phyloP scores from a whole-genome alignment of 1,140 invertebrate genomes.

The Pseudomyrmex flavicornis region DNA sequence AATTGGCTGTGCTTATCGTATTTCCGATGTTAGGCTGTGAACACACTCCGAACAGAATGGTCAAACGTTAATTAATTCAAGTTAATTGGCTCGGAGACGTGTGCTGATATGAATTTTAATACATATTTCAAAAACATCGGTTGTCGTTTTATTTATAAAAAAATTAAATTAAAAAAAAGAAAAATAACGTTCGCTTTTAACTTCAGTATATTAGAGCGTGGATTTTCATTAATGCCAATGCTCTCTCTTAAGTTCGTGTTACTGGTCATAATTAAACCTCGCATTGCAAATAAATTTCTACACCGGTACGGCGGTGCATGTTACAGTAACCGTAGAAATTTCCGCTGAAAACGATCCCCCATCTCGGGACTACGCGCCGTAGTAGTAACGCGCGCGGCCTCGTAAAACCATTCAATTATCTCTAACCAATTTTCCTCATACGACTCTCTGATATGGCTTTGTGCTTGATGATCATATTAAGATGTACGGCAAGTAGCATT shows the following conservation, averaged over 20 bases:
- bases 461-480: slow-evolving; percentile 43
- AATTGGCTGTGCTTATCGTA: neutral
- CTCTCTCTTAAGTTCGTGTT: slow-evolving; percentile 54
- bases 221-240: slow-evolving; percentile 20
- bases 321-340: slow-evolving; percentile 44
- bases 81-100: neutral
- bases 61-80: neutral
- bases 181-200: neutral
- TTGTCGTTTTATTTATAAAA: neutral
- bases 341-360: slow-evolving; percentile 14
- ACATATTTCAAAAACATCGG: neutral
- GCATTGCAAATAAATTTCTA: slow-evolving; percentile 44
- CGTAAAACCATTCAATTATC: slow-evolving; percentile 54
- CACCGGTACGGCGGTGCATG: neutral
- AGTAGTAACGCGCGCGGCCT: neutral
- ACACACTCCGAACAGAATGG: no score
- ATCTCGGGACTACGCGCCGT: neutral
- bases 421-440: slow-evolving; percentile 47
- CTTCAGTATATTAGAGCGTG: neutral
- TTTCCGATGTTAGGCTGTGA: neutral
- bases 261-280: slow-evolving; percentile 50
- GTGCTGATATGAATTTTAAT: no score
- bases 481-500: slow-evolving; percentile 21
- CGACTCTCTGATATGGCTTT: slow-evolving; percentile 37
- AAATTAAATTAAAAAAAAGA: neutral